Percentiles rank a stretch among this genome's conserved stretches.
phyloP scores from a whole-genome alignment of 2,888 invertebrate genomes.

The Lacanobia wlatinum region DNA sequence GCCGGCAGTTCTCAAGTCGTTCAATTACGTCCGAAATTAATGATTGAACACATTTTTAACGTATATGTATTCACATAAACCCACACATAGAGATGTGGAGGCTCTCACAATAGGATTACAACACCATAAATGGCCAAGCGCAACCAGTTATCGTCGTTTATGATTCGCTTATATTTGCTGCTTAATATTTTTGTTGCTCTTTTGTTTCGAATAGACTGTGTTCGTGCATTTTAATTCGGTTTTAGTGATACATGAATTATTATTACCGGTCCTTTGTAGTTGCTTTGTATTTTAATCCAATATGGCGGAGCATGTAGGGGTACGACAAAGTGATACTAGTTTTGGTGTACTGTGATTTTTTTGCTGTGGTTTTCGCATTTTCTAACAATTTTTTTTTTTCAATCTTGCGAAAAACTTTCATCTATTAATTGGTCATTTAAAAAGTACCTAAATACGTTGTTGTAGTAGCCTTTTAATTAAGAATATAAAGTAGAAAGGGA shows the following conservation, averaged over 20 bases:
- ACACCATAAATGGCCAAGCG: conserved; percentile 85
- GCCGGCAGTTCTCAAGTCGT: conserved; percentile 81
- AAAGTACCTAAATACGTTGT: neutral
- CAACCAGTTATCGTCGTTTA: conserved; percentile 88
- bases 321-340: neutral
- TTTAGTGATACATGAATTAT: conserved; percentile 72
- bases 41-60: conserved; percentile 88
- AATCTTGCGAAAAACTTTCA: neutral
- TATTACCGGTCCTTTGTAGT: conserved; percentile 38
- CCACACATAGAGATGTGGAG: conserved; percentile 64
- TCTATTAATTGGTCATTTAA: neutral
- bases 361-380: neutral
- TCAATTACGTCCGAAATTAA: conserved; percentile 90
- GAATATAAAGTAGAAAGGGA: neutral
- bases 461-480: neutral
- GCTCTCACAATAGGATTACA: conserved; percentile 88
- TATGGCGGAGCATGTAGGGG: conserved; percentile 28
- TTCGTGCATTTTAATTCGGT: conserved; percentile 87
- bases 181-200: conserved; percentile 84
- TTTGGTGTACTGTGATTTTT: conserved; percentile 4
- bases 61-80: conserved; percentile 74
- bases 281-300: conserved; percentile 5
- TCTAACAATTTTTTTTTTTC: neutral
- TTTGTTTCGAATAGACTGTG: conserved; percentile 87
- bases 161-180: conserved; percentile 75